Conservation (phyloP, 2,888 invertebrate genomes). For the Aphelenchoides bicaudatus region DNA sequence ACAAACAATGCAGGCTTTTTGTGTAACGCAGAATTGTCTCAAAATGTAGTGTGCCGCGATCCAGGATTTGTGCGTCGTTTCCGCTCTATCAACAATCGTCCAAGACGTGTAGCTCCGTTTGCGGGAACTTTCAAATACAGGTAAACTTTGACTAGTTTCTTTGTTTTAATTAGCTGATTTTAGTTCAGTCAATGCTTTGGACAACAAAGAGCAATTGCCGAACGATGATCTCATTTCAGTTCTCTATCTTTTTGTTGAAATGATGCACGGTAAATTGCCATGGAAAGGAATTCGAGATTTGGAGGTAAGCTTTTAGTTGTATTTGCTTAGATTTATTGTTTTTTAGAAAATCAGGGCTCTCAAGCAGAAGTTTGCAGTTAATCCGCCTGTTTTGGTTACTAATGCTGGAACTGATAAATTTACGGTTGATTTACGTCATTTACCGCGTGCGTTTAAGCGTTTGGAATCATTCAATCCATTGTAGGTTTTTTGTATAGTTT, state of each 20-base stretch:
- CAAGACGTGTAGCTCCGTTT: conserved; percentile 1
- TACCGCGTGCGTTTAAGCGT: neutral
- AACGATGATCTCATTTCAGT: conserved; percentile 20
- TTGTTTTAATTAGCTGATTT: neutral
- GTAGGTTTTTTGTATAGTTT: too few relatives aligned
- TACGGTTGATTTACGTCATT: conserved; percentile 2
- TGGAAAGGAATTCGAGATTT: conserved; percentile 19
- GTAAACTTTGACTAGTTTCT: neutral
- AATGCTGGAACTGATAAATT: conserved; percentile 5
- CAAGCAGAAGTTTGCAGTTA: conserved; percentile 15
- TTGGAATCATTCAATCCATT: conserved; percentile 3
- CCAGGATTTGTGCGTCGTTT: conserved; percentile 11
- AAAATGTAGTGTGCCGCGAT: conserved; percentile 19
- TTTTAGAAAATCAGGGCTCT: conserved; percentile 11
- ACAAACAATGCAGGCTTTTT: conserved; percentile 9
- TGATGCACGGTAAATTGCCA: conserved; percentile 16
- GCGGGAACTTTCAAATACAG: conserved; percentile 24
- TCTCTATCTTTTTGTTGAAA: conserved; percentile 18
- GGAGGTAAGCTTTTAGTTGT: neutral
- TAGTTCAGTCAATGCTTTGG: conserved; percentile 18
- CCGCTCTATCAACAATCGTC: conserved; percentile 17
- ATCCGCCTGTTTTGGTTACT: conserved; percentile 21
- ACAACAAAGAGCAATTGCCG: conserved; percentile 18
- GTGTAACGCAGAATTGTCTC: conserved; percentile 8
- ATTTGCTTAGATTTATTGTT: neutral